Evolutionary conservation across 2,113 vertebrate genomes (phyloP), one percentile per base, ranked within the genome.

Genomic region (Laticauda laticaudata): DNA sequence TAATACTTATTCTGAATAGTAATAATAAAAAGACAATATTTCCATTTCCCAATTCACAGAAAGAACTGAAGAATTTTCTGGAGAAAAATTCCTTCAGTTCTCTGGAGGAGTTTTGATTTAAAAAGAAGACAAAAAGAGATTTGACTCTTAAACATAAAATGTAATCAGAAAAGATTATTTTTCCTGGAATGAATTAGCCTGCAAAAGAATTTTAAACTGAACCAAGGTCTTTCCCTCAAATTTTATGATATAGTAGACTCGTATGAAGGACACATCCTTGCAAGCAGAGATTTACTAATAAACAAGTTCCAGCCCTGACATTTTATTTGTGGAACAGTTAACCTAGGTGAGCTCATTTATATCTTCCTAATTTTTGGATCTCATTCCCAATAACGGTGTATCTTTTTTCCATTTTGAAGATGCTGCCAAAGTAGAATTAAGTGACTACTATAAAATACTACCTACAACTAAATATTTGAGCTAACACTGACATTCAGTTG

Each of bases 1-100:
- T 92, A 95, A 94, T 86, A 94, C 4, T 0, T 92, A 96, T 95
- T 96, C 87, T 86, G 88, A 95, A 93, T 43, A 95, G 93, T 93
- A 95, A 95, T 90, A 94, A 92, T 61, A 95, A 96, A 95, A 92
- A 23, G 45, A n/a, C 92, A 0, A 0, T 89, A 95, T 93, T 96
- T 95, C 95, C 88, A 95, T 87, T 95, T 56, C 51, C 92, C 12
- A 53, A 86, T 94, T 94, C 90, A 95, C 54, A 94, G 18, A 88
- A 93, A 95, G 34, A 26, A 91, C 9, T 93, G 92, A 45, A 64
- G 89, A 95, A 94, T 69, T 92, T 51, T 91, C 48, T 51, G 48
- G 48, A 51, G 48, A 8, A 51, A 51, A 51, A n/a, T 75, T 92
- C 59, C 54, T 54, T 7, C n/a, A 86, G 81, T 48, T 75, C 90